phyloP scores from a whole-genome alignment of 1,140 invertebrate species.

The Thaumatotibia leucotreta region DNA sequence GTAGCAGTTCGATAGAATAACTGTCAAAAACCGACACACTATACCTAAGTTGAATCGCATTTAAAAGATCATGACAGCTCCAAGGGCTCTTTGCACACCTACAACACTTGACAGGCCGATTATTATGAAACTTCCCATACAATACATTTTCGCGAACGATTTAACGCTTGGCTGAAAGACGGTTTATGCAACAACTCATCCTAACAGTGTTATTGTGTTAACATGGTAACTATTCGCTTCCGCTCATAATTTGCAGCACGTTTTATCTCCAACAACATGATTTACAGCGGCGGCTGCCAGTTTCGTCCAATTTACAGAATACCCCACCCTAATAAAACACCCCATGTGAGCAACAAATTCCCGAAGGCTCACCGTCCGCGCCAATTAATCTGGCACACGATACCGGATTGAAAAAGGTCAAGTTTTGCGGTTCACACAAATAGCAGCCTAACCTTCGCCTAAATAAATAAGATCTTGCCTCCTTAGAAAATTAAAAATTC shows the following conservation, averaged over 20 bases:
- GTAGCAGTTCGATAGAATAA: too few species aligned
- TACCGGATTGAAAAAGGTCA: neutral
- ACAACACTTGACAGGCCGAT: too few species aligned
- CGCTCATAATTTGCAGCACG: neutral
- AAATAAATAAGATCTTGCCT: neutral
- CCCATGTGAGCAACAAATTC: slow-evolving; percentile 1
- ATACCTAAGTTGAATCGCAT: too few species aligned
- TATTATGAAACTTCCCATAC: too few species aligned
- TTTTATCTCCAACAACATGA: slow-evolving; percentile 8
- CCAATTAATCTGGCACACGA: slow-evolving; percentile 6
- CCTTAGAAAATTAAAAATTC: neutral
- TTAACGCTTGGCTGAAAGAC: too few species aligned
- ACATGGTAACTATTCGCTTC: neutral
- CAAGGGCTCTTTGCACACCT: too few species aligned
- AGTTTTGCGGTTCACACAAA: neutral
- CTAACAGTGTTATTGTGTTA: too few species aligned
- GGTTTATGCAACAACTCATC: too few species aligned
- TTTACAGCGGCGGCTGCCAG: slow-evolving; percentile 9
- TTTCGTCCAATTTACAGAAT: slow-evolving; percentile 13
- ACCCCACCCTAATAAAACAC: slow-evolving; percentile 1
- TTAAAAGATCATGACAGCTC: too few species aligned
- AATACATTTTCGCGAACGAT: too few species aligned
- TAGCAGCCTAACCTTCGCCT: neutral
- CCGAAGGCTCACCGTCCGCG: neutral
- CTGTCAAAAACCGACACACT: too few species aligned